These are phyloP conservation scores for Fukomys damarensis DNA, from an alignment of 2,113 vertebrate species.

Conservation along the genomic window DNA sequence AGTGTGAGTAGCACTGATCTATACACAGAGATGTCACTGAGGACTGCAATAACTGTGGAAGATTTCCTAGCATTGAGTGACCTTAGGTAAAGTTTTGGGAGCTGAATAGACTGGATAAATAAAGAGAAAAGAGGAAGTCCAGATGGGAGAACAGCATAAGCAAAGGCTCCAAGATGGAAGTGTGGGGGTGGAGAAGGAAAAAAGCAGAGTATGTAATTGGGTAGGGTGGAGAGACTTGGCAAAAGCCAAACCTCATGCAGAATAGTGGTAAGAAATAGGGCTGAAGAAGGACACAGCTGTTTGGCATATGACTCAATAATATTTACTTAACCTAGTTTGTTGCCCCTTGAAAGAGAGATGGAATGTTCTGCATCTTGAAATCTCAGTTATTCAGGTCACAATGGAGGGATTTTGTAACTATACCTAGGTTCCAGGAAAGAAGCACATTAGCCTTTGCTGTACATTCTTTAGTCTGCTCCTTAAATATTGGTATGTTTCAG, in stretches of 20 bases:
- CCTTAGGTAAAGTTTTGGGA: neutral
- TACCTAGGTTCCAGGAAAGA: slow-evolving; percentile 20
- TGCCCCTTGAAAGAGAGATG: slow-evolving; percentile 55
- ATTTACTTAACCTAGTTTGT: slow-evolving; percentile 75
- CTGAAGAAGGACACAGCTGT: slow-evolving; percentile 62
- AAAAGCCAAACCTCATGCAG: slow-evolving; percentile 13
- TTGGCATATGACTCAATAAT: slow-evolving; percentile 66
- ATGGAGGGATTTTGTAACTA: slow-evolving; percentile 34
- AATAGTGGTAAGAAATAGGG: slow-evolving; percentile 40
- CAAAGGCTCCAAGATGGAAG: neutral
- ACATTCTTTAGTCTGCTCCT: neutral
- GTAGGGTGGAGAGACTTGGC: slow-evolving; percentile 1
- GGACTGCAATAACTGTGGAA: neutral
- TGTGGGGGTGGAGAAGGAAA: neutral
- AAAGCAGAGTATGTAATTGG: slow-evolving; percentile 6
- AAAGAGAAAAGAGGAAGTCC: neutral
- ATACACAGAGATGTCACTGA: neutral
- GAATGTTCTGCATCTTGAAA: slow-evolving; percentile 73
- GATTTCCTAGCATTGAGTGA: neutral
- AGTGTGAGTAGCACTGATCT: neutral
- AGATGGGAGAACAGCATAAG: neutral
- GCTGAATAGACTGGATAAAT: neutral
- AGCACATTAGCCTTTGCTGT: neutral
- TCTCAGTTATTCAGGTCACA: slow-evolving; percentile 58
- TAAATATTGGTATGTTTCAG: neutral